Evolutionary conservation across 2,888 invertebrate species (phyloP).

Genomic region (Drosophila kanekoi): DNA sequence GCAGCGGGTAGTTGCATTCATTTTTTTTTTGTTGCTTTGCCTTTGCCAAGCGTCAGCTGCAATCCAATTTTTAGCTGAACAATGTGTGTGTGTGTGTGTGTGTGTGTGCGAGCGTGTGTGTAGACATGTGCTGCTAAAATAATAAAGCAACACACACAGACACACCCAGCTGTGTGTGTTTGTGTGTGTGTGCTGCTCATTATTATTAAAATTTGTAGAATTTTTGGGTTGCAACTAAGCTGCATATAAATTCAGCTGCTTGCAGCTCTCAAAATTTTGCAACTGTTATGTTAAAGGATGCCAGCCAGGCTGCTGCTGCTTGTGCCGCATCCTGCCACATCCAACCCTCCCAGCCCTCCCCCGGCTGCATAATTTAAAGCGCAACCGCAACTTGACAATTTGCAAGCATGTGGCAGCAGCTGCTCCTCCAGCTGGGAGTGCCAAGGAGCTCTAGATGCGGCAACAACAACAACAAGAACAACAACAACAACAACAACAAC

Average conservation of each 20-base stretch:
- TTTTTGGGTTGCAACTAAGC: slow-evolving; percentile 80
- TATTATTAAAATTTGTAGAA: slow-evolving; percentile 79
- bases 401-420: slow-evolving; percentile 63
- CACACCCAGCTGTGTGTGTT: slow-evolving; percentile 8
- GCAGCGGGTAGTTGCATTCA: slow-evolving; percentile 7
- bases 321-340: slow-evolving; percentile 10
- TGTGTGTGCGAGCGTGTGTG: slow-evolving; percentile 46
- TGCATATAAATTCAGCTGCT: slow-evolving; percentile 78
- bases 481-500: slow-evolving; percentile 20
- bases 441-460: slow-evolving; percentile 2
- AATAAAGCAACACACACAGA: slow-evolving; percentile 67
- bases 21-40: slow-evolving; percentile 42
- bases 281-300: slow-evolving; percentile 59
- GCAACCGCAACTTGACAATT: slow-evolving; percentile 80
- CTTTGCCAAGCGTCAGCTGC: slow-evolving; percentile 66
- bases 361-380: slow-evolving; percentile 74
- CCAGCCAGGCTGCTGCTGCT: slow-evolving; percentile 28
- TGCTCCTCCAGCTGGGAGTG: slow-evolving; percentile 30
- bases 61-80: slow-evolving; percentile 74
- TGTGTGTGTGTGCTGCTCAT: slow-evolving; percentile 62
- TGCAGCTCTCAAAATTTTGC: slow-evolving; percentile 55
- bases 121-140: slow-evolving; percentile 70
- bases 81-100: slow-evolving; percentile 46
- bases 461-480: slow-evolving; percentile 16
- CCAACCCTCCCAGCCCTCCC: too few species aligned